phyloP scores from a whole-genome alignment of 2,797 vertebrate species.

The Agapornis canus region DNA sequence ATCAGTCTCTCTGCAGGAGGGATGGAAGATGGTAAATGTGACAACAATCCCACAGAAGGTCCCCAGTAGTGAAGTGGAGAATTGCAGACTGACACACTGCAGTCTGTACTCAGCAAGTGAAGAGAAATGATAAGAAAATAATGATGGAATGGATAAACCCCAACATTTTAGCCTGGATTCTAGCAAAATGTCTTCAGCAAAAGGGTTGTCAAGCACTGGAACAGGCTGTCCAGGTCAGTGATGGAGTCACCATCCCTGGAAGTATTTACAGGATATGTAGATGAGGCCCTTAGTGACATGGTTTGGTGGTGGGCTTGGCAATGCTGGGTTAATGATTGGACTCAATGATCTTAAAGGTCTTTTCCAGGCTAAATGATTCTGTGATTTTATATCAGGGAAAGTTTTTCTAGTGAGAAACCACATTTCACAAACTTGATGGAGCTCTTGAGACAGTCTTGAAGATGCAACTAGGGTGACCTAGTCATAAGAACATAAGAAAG shows the following conservation, averaged over 20 bases:
- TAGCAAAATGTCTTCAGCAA: background rate
- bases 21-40: slow-evolving; percentile 35
- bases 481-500: background rate
- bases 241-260: background rate
- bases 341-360: background rate
- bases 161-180: background rate
- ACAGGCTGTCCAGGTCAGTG: background rate
- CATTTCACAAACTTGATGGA: background rate
- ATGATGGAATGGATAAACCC: background rate
- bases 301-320: background rate
- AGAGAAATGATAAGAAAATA: background rate
- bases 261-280: background rate
- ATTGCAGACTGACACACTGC: background rate
- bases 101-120: background rate
- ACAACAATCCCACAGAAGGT: slow-evolving; percentile 5
- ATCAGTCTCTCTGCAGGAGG: slow-evolving; percentile 55
- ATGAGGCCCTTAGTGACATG: background rate
- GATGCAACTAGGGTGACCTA: background rate
- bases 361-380: background rate
- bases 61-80: slow-evolving; percentile 4
- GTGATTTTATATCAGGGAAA: background rate
- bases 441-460: background rate
- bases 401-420: background rate
- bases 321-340: background rate
- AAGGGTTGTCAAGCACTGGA: background rate